Percentiles rank a stretch among this genome's conserved stretches.
Conservation (phyloP, 2,113 vertebrate genomes). For the Pitta sordida region DNA sequence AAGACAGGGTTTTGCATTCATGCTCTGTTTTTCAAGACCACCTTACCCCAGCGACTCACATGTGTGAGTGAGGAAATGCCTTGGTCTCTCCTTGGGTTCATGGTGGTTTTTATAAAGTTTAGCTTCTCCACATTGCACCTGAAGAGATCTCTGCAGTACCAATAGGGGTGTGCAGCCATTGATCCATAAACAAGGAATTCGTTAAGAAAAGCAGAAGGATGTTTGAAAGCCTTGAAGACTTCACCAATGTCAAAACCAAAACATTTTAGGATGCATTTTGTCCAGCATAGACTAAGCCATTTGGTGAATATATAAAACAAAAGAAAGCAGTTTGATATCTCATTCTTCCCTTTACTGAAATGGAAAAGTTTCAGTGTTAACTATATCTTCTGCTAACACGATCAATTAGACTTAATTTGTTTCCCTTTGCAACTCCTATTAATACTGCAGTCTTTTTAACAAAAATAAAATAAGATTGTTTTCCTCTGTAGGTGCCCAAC, state of each 20-base stretch:
- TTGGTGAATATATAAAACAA: neutral
- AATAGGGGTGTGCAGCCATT: neutral
- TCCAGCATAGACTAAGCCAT: neutral
- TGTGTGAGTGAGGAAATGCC: neutral
- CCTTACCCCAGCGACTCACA: neutral
- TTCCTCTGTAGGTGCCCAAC: neutral
- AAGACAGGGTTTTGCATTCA: accelerated
- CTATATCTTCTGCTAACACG: neutral
- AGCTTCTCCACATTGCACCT: neutral
- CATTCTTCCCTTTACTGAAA: constrained; percentile 29
- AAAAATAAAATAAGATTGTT: neutral
- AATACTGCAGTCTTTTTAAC: neutral
- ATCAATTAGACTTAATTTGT: constrained; percentile 39
- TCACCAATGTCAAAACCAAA: neutral
- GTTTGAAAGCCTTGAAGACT: neutral
- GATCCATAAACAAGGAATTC: neutral
- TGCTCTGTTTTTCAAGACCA: neutral
- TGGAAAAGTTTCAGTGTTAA: constrained; percentile 28
- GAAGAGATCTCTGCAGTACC: neutral
- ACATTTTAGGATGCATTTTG: neutral
- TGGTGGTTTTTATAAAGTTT: neutral
- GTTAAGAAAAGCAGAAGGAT: neutral
- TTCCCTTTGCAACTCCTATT: constrained; percentile 18
- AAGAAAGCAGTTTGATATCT: neutral
- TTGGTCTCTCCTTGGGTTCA: neutral